Base-by-base conservation (phyloP, 2,888 invertebrate genomes). In the Heliconius hortense region DNA sequence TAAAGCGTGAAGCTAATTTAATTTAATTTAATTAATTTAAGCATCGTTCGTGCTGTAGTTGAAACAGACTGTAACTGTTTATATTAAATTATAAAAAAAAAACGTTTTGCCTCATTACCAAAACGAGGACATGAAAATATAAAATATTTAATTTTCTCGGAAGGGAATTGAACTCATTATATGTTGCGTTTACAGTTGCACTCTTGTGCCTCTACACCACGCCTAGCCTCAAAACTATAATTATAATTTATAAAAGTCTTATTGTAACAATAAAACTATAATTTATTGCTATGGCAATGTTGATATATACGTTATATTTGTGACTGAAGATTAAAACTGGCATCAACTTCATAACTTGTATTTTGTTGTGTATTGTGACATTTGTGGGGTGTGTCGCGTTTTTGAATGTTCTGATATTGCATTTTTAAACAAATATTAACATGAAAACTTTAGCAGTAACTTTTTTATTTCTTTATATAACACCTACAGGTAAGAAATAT, bases 311-410 rank as follows among this genome's bases (percentile, higher is more conserved):
- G 66, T 66, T 66, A 66, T n/a, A 66, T 39, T 39, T 64, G 64
- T 64, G 39, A 39, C 64, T 35, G 35, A 35, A 64, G 13, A 39
- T 39, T 24, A 24, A 13, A 64, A 39, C 4, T 35, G 13, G 39
- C 48, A 21, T n/a, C 48, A 56, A 56, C n/a, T 56, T n/a, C 56
- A 56, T 35, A 56, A 56, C n/a, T 21, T 56, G 15, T 66, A 66
- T n/a, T 66, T 66, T 66, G 66, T 26, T 66, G 43, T 66, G 64
- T 24, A 39, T 39, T 39, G 7, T 68, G 28, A 68, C 48, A 28
- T n/a, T 68, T 68, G 48, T 69, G n/a, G 69, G 69, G 69, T 69
- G 71, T 71, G 71, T 71, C 71, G 24, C 31, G 28, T 28, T 28
- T 71, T 60, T 60, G 18, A 43, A 56, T 60, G 43, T n/a, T 2